These are phyloP conservation scores for Drymonia ruficornis DNA, from an alignment of 2,888 invertebrate species.

Conservation along the genomic window DNA sequence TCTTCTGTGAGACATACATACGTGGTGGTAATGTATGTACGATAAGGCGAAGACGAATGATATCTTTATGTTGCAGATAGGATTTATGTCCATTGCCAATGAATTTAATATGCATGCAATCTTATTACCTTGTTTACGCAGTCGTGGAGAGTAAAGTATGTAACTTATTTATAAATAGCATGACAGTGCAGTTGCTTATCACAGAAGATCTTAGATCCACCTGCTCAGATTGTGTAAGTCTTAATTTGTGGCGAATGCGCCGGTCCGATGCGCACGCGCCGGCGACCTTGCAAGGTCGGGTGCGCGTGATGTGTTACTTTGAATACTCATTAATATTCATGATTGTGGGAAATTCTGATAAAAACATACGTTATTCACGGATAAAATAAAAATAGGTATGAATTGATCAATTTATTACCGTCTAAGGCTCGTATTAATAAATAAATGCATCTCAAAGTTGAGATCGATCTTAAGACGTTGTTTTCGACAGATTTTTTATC, in stretches of 20 bases:
- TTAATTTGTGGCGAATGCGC: slow-evolving; percentile 32
- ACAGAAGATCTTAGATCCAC: not conserved
- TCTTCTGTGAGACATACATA: no score
- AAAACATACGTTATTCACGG: not conserved
- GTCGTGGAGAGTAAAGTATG: not conserved
- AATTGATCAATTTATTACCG: not conserved
- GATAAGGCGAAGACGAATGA: no score
- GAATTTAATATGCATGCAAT: no score
- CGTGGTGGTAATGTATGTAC: no score
- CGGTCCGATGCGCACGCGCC: slow-evolving; percentile 32
- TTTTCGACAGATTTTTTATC: no score
- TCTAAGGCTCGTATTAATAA: no score
- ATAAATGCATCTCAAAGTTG: no score
- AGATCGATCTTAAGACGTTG: no score
- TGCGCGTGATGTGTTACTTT: slow-evolving; percentile 27
- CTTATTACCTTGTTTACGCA: not conserved
- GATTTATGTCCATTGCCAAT: no score
- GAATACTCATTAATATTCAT: slow-evolving; percentile 28
- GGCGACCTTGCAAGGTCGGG: slow-evolving; percentile 54
- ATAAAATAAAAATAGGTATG: not conserved
- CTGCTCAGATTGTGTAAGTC: slow-evolving; percentile 4
- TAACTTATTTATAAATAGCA: slow-evolving; percentile 11
- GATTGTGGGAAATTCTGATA: slow-evolving; percentile 18
- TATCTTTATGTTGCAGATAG: not conserved
- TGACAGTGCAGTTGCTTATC: slow-evolving; percentile 1